Evolutionary conservation across 1,140 invertebrate genomes (phyloP), one percentile per base, ranked within the genome.

Genomic region (Bombus fervidus): DNA sequence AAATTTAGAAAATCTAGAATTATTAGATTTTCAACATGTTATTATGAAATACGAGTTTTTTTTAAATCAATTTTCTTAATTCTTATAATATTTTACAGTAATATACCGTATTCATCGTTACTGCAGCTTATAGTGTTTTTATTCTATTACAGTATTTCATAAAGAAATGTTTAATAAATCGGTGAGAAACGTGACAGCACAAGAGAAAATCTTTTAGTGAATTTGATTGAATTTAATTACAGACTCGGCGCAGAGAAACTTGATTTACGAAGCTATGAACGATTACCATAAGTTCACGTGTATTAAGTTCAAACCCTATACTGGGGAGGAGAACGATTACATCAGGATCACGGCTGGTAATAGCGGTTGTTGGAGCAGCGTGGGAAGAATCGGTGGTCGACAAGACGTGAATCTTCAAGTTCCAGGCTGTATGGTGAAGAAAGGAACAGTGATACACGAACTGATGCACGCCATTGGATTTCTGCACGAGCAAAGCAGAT

Each of bases 401-500:
- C 97, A 98, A 92, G 96, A 97, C 86, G 95, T 98, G 0, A 98
- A 98, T 92, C 95, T 98, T 5, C 97, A 98, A 91, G 94, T 95
- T 0, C 97, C 97, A 1, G 97, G 97, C 3, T 98, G 98, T 91
- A 94, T 98, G 0, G 94, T 95, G 3, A 97, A 97, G 86, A 96
- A 97, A 66, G 97, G 97, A 9, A 98, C 97, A 0, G 95, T 97
- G n/a, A 95, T 97, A 53, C 98, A 99, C 90, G 98, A 99, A 93
- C 93, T 99, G 86, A 97, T 98, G 96, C 98, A 99, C 89, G 97
- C 97, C 0, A 90, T 97, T 34, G 98, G 98, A 1, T 98, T 98
- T 93, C 96, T 97, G 91, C 98, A 99, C 92, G 98, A 98, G 91
- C 98, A 98, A 92, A 98, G 97, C 89, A 96, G 98, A 41, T 96